Evolutionary conservation across 2,113 vertebrate genomes (phyloP).

Genomic region (Pseudorasbora parva): DNA sequence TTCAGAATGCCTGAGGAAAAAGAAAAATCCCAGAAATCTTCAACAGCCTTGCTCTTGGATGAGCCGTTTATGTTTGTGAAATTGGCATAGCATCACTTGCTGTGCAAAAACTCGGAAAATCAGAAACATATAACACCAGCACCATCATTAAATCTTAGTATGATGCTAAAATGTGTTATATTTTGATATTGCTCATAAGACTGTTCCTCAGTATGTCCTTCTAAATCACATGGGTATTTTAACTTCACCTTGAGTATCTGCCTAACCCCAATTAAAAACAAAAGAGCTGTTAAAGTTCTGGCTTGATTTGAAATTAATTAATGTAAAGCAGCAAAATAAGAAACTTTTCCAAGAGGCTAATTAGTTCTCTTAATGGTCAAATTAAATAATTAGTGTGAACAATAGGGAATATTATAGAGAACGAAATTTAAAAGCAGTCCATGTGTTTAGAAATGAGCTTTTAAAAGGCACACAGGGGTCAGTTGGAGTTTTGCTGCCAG

Average conservation of each 20-base stretch:
- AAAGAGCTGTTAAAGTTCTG: slow-evolving; percentile 12
- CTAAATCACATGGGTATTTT: slow-evolving; percentile 16
- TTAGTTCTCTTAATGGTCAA: slow-evolving; percentile 34
- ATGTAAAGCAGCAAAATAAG: slow-evolving; percentile 25
- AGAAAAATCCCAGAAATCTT: background rate
- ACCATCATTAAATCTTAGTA: background rate
- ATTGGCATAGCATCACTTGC: background rate
- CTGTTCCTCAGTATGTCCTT: background rate
- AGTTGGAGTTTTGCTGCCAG: background rate
- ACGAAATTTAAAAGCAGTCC: slow-evolving; percentile 24
- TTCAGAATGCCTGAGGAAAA: slow-evolving; percentile 6
- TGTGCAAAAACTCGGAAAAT: background rate
- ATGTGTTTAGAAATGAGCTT: slow-evolving; percentile 20
- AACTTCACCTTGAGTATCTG: slow-evolving; percentile 22
- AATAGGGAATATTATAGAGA: slow-evolving; percentile 23
- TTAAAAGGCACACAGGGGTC: slow-evolving; percentile 15
- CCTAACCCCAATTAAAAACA: slow-evolving; percentile 24
- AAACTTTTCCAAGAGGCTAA: slow-evolving; percentile 39
- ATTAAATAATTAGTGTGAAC: slow-evolving; percentile 42
- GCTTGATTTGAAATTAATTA: slow-evolving; percentile 40
- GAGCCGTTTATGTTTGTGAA: slow-evolving; percentile 1
- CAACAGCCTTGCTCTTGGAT: background rate
- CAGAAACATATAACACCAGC: background rate
- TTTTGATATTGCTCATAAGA: background rate
- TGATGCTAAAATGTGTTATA: background rate